Base-by-base conservation (phyloP, 1,140 invertebrate species). In the Cyclina sinensis region DNA sequence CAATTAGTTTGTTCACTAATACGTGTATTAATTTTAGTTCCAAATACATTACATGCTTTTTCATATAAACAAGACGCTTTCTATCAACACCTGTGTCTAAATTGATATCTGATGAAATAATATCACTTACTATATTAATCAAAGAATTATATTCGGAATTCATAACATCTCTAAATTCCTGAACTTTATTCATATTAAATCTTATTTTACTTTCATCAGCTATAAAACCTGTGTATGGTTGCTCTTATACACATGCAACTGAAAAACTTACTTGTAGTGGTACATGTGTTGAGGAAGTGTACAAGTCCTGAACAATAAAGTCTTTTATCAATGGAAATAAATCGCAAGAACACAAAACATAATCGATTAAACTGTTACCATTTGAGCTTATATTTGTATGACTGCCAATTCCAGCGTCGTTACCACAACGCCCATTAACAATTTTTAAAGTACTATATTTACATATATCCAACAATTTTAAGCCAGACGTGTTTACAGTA, bases 271-370 rank as follows among this genome's bases (percentile, higher is more conserved):
- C 1, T 27, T n/a, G n/a, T n/a, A n/a, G n/a, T n/a, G n/a, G n/a
- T n/a, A n/a, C n/a, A n/a, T n/a, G n/a, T n/a, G n/a, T n/a, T 11
- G 76, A 79, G 32, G 18, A 48, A n/a, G 39, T 35, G 5, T 43
- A 79, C 2, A 54, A 51, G 21, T 51, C 76, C 18, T 79, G 27
- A n/a, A 79, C 76, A 79, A 57, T 39, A 54, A 79, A 79, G 32
- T 79, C 30, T 14, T 18, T 14, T 24, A 79, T 57, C 1, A 51
- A 48, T n/a, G 43, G 48, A 30, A 79, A 79, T n/a, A n/a, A n/a
- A n/a, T n/a, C n/a, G n/a, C n/a, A n/a, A n/a, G n/a, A n/a, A n/a
- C n/a, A n/a, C n/a, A 30, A 79, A 51, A 51, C 76, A 57, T 79
- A 79, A 7, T 79, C 76, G 12, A 79, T 79, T 24, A 32, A 16